These are phyloP conservation scores for Ruditapes philippinarum DNA, from an alignment of 1,140 invertebrate genomes.

Conservation along the genomic window DNA sequence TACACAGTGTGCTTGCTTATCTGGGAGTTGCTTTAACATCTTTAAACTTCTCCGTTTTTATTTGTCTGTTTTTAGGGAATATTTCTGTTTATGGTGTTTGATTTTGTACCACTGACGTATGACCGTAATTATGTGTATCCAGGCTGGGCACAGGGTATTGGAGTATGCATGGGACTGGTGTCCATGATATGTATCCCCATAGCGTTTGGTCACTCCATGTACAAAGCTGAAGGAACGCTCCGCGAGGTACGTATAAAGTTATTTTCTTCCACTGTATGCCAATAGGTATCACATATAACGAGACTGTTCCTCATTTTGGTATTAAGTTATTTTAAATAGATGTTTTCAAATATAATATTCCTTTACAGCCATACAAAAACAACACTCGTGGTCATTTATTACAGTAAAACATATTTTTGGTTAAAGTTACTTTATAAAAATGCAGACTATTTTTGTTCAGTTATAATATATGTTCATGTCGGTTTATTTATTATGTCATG, in stretches of 20 bases:
- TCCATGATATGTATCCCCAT: conserved; percentile 68
- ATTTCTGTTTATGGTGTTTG: conserved; percentile 65
- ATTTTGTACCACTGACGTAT: conserved; percentile 71
- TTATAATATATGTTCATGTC: too few species aligned
- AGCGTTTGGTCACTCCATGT: not conserved
- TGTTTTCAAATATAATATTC: too few species aligned
- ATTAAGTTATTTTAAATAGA: too few species aligned
- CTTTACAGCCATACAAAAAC: too few species aligned
- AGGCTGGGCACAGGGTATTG: conserved; percentile 65
- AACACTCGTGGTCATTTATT: too few species aligned
- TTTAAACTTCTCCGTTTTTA: not conserved
- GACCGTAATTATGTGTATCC: conserved; percentile 70
- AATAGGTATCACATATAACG: too few species aligned
- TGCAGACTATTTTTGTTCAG: too few species aligned
- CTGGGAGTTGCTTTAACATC: not conserved
- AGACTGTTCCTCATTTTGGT: too few species aligned
- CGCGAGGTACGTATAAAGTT: conserved; percentile 1
- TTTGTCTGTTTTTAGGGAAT: conserved; percentile 75
- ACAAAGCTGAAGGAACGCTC: conserved; percentile 6
- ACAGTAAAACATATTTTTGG: too few species aligned
- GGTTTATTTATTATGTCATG: too few species aligned
- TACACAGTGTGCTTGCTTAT: not conserved
- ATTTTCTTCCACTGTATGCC: too few species aligned
- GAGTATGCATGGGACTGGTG: conserved; percentile 57
- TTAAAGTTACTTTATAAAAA: too few species aligned